phyloP scores from a whole-genome alignment of 2,797 vertebrate genomes.

The Sebastes trivittatus region DNA sequence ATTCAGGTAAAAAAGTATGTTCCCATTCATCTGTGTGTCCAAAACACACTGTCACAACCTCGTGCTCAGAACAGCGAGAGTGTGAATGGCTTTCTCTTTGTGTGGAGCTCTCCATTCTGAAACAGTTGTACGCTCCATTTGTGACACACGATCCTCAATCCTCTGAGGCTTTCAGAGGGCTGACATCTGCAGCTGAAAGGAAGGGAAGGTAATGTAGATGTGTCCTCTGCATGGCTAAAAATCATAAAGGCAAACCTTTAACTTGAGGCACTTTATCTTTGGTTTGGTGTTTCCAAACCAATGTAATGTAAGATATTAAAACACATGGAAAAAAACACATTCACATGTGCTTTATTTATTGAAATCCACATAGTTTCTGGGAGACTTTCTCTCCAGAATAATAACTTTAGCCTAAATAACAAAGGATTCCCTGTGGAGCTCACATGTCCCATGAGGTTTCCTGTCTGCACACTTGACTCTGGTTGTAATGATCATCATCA shows the following conservation, averaged over 20 bases:
- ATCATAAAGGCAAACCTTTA: slow-evolving; percentile 6
- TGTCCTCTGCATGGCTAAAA: slow-evolving; percentile 15
- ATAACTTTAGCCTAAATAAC: slow-evolving; percentile 9
- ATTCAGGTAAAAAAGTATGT: slow-evolving; percentile 5
- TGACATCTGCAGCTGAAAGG: slow-evolving; percentile 42
- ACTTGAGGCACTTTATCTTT: not conserved
- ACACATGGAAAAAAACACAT: not conserved
- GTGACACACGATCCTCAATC: slow-evolving; percentile 21
- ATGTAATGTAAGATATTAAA: not conserved
- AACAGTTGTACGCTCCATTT: slow-evolving; percentile 18
- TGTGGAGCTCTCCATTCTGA: slow-evolving; percentile 5
- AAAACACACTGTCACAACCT: slow-evolving; percentile 11
- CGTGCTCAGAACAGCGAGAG: not conserved
- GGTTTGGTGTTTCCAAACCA: not conserved
- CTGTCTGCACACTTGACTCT: not conserved
- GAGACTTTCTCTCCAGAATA: not conserved
- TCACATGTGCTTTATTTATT: not conserved
- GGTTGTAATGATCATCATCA: not conserved
- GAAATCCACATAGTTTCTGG: not conserved
- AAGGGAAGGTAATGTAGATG: not conserved
- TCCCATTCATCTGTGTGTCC: slow-evolving; percentile 1
- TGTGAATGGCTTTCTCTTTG: slow-evolving; percentile 13
- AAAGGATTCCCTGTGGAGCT: not conserved
- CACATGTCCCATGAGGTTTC: slow-evolving; percentile 6
- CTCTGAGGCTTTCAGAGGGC: not conserved